phyloP scores from a whole-genome alignment of 1,140 invertebrate species.

The Onthophagus taurus region DNA sequence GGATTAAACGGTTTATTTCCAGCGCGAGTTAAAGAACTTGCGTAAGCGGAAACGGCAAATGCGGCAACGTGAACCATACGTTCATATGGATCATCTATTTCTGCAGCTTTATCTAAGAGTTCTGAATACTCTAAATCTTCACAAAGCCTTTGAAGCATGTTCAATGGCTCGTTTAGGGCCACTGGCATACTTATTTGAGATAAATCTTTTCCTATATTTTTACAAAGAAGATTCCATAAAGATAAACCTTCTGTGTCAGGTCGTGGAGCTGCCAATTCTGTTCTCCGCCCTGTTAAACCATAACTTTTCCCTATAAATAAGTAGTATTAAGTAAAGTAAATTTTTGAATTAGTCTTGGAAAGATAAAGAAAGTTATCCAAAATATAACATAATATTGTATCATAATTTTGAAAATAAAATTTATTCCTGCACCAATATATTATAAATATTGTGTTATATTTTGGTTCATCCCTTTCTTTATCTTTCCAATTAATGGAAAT shows the following conservation, averaged over 20 bases:
- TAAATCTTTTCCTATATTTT: slow-evolving; percentile 81
- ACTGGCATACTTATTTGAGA: slow-evolving; percentile 77
- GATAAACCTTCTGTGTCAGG: slow-evolving; percentile 65
- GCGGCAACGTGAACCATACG: slow-evolving; percentile 68
- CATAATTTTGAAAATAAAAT: no score
- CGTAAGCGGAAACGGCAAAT: slow-evolving; percentile 77
- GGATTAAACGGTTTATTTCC: slow-evolving; percentile 87
- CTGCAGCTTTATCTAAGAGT: slow-evolving; percentile 63
- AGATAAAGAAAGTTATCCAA: no score
- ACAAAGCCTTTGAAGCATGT: slow-evolving; percentile 71
- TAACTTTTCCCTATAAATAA: no score
- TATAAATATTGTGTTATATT: no score
- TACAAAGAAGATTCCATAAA: slow-evolving; percentile 71
- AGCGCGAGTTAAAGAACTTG: slow-evolving; percentile 64
- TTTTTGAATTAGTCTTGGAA: no score
- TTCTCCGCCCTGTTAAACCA: slow-evolving; percentile 55
- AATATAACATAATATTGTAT: no score
- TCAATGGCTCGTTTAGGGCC: slow-evolving; percentile 77
- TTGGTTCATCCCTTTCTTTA: no score
- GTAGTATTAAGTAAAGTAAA: no score
- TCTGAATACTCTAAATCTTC: slow-evolving; percentile 81
- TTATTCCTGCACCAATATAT: no score
- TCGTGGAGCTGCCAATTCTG: slow-evolving; percentile 58
- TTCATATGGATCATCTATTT: slow-evolving; percentile 52
- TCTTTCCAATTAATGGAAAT: no score